A percentile compares a stretch with the other conserved stretches of the same genome.
These are phyloP conservation scores for Colistium nudipinnis DNA, from an alignment of 2,113 vertebrate genomes.

Conservation along the genomic window DNA sequence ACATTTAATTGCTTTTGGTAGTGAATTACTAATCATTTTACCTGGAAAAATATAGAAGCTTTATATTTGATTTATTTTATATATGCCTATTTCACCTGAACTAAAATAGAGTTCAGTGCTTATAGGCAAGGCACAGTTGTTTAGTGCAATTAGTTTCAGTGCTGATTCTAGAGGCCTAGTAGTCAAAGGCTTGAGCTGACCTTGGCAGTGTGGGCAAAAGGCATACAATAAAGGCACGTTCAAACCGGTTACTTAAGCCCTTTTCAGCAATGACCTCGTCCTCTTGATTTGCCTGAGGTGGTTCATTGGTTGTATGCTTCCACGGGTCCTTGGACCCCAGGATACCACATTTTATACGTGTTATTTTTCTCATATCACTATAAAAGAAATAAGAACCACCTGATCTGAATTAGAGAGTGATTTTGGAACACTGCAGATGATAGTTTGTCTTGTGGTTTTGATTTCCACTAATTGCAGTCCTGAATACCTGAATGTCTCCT, in stretches of 20 bases:
- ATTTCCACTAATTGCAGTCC: not conserved
- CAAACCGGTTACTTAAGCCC: not conserved
- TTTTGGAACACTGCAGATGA: not conserved
- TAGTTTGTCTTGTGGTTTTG: slow-evolving; percentile 1
- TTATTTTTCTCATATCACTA: not conserved
- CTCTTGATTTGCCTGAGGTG: not conserved
- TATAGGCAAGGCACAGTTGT: not conserved
- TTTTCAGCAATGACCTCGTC: not conserved
- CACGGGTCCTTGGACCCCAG: not conserved
- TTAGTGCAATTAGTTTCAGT: not conserved
- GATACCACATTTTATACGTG: not conserved
- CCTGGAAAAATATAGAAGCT: not conserved
- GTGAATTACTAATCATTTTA: not conserved
- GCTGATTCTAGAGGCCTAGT: not conserved
- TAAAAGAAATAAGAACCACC: not conserved
- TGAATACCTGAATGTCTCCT: too few relatives aligned
- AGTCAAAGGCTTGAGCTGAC: not conserved
- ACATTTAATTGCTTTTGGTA: not conserved
- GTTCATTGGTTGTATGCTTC: not conserved
- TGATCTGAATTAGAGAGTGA: not conserved
- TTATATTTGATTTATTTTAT: not conserved
- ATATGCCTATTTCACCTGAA: not conserved
- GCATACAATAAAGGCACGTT: not conserved
- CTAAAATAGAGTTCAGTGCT: not conserved
- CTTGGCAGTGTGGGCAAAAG: not conserved